Evolutionary conservation across 37 sponge, comb jelly and placozoan species (phyloP).

Genomic region (Dysidea cf. avara): DNA sequence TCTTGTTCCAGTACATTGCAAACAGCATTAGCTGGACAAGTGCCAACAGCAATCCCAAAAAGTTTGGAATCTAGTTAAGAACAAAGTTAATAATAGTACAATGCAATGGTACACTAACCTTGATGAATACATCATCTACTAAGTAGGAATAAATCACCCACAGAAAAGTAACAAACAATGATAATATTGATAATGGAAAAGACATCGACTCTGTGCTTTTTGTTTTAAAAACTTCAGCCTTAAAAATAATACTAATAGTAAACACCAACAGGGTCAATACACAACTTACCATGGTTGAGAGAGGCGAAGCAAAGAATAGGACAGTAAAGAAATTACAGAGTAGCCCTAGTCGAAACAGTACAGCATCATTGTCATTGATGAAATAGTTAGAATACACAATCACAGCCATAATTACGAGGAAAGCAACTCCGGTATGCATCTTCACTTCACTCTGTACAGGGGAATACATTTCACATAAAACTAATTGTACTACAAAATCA

Average conservation of each 20-base stretch:
- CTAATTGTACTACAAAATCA: too few species aligned
- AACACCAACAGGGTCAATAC: neutral
- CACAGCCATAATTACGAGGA: conserved; percentile 17
- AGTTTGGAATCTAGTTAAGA: conserved; percentile 45
- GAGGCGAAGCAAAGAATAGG: conserved; percentile 70
- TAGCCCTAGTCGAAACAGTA: conserved; percentile 41
- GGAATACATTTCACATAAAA: neutral
- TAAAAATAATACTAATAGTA: neutral
- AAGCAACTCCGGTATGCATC: conserved; percentile 22
- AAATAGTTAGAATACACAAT: conserved; percentile 14
- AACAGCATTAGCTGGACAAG: conserved; percentile 55
- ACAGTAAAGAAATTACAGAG: conserved; percentile 70
- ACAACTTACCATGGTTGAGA: conserved; percentile 58
- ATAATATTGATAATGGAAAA: conserved; percentile 60
- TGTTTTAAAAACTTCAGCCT: conserved; percentile 60
- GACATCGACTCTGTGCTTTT: conserved; percentile 74
- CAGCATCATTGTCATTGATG: neutral
- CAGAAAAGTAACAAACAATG: conserved; percentile 13
- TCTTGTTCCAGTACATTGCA: conserved; percentile 28
- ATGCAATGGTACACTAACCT: conserved; percentile 23
- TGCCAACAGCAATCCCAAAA: conserved; percentile 45
- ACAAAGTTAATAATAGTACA: neutral
- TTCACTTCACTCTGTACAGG: conserved; percentile 23
- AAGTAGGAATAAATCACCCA: conserved; percentile 65
- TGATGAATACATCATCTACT: conserved; percentile 40